These are phyloP conservation scores for Petaurus breviceps DNA, from an alignment of 2,113 vertebrate species.

Conservation along the genomic window DNA sequence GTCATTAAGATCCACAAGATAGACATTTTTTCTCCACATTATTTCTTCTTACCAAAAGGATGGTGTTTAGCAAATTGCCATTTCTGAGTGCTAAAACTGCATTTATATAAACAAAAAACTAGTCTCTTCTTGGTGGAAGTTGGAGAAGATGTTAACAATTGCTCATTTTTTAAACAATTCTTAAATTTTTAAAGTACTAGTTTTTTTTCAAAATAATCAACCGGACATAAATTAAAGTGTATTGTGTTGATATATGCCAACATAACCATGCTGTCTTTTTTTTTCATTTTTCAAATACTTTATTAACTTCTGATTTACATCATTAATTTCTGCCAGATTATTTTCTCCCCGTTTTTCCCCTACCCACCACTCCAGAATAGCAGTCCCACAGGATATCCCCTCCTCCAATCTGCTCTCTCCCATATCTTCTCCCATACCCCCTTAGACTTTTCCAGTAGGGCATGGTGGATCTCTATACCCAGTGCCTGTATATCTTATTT, in stretches of 20 bases:
- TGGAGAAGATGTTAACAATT: not conserved
- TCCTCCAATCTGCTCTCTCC: too few species aligned
- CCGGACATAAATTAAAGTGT: not conserved
- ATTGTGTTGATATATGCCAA: not conserved
- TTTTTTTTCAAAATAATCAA: not conserved
- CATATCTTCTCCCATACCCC: too few species aligned
- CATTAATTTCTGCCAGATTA: too few species aligned
- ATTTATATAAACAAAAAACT: not conserved
- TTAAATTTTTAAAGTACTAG: not conserved
- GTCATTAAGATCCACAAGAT: not conserved
- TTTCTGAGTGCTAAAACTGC: not conserved
- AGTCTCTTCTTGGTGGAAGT: not conserved
- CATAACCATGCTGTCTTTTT: not conserved
- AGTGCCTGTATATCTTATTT: too few species aligned
- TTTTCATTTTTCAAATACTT: too few species aligned
- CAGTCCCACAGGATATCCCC: too few species aligned
- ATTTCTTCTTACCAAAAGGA: not conserved
- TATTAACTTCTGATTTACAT: too few species aligned
- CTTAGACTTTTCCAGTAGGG: too few species aligned
- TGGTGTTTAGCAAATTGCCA: conserved; percentile 6
- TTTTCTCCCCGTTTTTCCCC: too few species aligned
- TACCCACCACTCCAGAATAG: too few species aligned
- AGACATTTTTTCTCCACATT: not conserved
- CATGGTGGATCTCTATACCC: too few species aligned
- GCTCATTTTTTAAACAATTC: not conserved